Evolutionary conservation across 2,797 vertebrate genomes (phyloP).

Genomic region (Neopelma chrysocephalum): DNA sequence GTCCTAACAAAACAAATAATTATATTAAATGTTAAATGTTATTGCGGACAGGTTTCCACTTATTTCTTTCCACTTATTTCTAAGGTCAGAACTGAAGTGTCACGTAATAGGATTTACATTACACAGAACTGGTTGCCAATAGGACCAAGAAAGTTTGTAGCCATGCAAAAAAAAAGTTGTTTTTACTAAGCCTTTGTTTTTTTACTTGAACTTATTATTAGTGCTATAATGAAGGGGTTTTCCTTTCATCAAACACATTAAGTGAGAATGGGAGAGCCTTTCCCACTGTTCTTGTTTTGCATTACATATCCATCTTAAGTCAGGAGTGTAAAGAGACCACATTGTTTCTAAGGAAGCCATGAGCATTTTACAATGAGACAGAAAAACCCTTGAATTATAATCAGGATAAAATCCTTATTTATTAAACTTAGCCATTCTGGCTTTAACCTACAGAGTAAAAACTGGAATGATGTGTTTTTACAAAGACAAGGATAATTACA

Average conservation of each 20-base stretch:
- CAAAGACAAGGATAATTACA: neutral
- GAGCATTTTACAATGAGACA: neutral
- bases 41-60: neutral
- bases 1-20: neutral
- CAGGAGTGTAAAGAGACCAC: neutral
- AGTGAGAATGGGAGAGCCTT: neutral
- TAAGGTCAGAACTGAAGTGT: neutral
- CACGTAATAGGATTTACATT: neutral
- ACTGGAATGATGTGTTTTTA: neutral
- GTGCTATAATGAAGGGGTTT: neutral
- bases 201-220: neutral
- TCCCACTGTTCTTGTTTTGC: neutral
- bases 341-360: neutral
- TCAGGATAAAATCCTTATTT: neutral
- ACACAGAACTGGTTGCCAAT: neutral
- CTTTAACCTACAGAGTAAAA: neutral
- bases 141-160: neutral
- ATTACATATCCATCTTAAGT: neutral
- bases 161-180: neutral
- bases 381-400: neutral
- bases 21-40: neutral
- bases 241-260: neutral
- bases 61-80: neutral
- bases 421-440: neutral
- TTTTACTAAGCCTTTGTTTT: neutral